These are phyloP conservation scores for Pollenia angustigena DNA, from an alignment of 2,888 invertebrate species.

Conservation along the genomic window DNA sequence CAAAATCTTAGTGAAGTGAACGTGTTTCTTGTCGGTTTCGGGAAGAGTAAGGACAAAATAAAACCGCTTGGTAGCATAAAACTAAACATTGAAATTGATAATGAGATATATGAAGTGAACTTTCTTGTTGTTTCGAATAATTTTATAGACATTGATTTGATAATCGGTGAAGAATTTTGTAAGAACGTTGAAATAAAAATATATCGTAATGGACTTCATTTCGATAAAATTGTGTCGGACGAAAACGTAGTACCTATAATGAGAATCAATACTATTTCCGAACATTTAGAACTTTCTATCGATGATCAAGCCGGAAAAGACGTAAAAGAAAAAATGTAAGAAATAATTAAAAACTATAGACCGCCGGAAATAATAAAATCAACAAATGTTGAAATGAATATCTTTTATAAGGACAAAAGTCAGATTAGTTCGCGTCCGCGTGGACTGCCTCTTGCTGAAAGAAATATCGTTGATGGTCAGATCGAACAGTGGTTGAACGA, in stretches of 20 bases:
- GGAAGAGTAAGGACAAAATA: too few relatives aligned
- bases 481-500: conserved; percentile 11
- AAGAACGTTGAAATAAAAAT: too few relatives aligned
- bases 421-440: neutral
- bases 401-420: too few relatives aligned
- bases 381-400: too few relatives aligned
- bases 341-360: too few relatives aligned
- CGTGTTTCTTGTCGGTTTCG: neutral
- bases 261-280: conserved; percentile 3
- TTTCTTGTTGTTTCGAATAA: conserved; percentile 13
- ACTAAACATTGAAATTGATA: neutral
- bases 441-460: neutral
- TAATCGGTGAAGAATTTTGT: conserved; percentile 11
- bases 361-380: too few relatives aligned
- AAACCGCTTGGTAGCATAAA: too few relatives aligned
- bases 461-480: conserved; percentile 3
- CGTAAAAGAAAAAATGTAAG: too few relatives aligned
- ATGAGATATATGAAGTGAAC: neutral
- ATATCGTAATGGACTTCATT: conserved; percentile 16
- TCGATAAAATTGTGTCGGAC: neutral
- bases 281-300: conserved; percentile 9
- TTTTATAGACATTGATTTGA: conserved; percentile 18
- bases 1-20: neutral
- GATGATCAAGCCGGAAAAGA: neutral
- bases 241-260: conserved; percentile 9